These are phyloP conservation scores for Muntiacus reevesi DNA, from an alignment of 2,113 vertebrate species.

Conservation along the genomic window DNA sequence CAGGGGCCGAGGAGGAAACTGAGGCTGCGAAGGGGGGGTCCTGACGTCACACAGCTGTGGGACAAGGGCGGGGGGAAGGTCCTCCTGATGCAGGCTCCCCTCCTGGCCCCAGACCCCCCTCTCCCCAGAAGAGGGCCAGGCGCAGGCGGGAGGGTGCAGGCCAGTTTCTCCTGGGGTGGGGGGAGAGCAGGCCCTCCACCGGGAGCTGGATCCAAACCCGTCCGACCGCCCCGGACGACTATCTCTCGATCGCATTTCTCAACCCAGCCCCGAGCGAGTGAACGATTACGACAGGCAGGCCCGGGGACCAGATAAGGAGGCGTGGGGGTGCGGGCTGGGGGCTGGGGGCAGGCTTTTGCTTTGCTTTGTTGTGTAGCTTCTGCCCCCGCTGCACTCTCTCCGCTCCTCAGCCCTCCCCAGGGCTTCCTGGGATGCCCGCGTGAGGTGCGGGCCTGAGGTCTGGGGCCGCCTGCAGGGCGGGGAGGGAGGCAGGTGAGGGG, in stretches of 20 bases:
- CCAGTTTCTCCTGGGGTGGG: not conserved
- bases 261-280: not conserved
- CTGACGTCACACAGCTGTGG: not conserved
- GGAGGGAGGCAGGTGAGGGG: not conserved
- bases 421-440: not conserved
- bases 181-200: not conserved
- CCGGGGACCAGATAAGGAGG: not conserved
- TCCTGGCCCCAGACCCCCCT: not conserved
- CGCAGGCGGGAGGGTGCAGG: not conserved
- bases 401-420: not conserved
- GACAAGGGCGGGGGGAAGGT: fast-evolving
- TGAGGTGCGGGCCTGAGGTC: not conserved
- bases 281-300: not conserved
- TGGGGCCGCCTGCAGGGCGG: fast-evolving
- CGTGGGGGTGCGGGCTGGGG: not conserved
- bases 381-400: not conserved
- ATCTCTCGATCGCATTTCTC: slow-evolving; percentile 45
- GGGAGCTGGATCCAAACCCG: slow-evolving; percentile 40
- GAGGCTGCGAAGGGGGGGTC: not conserved
- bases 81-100: not conserved
- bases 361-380: not conserved
- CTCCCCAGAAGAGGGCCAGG: not conserved
- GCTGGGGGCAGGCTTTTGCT: not conserved
- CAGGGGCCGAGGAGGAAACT: fast-evolving
- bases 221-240: not conserved